Evolutionary conservation across 2,888 invertebrate genomes (phyloP).

Genomic region (Chironomus riparius): DNA sequence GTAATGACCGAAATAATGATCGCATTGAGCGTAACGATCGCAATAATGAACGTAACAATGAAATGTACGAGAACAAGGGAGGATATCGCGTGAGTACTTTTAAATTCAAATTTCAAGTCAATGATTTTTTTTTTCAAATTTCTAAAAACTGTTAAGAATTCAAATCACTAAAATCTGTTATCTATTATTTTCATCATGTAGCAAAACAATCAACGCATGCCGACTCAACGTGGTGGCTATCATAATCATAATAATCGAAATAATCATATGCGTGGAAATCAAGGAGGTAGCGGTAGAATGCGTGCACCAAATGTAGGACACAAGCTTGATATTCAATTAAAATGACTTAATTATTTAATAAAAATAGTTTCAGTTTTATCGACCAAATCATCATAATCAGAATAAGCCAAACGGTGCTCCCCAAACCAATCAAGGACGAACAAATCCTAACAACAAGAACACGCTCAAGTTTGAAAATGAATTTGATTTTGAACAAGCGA

Average conservation of each 20-base stretch:
- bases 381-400: slow-evolving; percentile 29
- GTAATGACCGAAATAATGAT: slow-evolving; percentile 35
- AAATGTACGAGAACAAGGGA: slow-evolving; percentile 29
- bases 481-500: slow-evolving; percentile 98
- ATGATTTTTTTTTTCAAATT: background rate
- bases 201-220: slow-evolving; percentile 39
- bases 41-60: slow-evolving; percentile 33
- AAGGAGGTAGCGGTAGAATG: slow-evolving; percentile 38
- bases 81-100: slow-evolving; percentile 11
- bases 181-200: slow-evolving; percentile 29
- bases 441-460: slow-evolving; percentile 41
- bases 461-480: slow-evolving; percentile 90
- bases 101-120: no score
- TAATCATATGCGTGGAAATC: slow-evolving; percentile 38
- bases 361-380: background rate
- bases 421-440: slow-evolving; percentile 45
- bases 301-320: background rate
- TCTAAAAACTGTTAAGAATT: background rate
- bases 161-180: background rate
- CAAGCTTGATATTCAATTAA: background rate
- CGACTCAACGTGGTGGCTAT: slow-evolving; percentile 33
- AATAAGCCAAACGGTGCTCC: slow-evolving; percentile 47
- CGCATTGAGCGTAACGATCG: slow-evolving; percentile 28
- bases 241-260: slow-evolving; percentile 27
- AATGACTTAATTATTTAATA: background rate